These are phyloP conservation scores for Oligia strigilis DNA, from an alignment of 2,888 invertebrate species.

Conservation along the genomic window DNA sequence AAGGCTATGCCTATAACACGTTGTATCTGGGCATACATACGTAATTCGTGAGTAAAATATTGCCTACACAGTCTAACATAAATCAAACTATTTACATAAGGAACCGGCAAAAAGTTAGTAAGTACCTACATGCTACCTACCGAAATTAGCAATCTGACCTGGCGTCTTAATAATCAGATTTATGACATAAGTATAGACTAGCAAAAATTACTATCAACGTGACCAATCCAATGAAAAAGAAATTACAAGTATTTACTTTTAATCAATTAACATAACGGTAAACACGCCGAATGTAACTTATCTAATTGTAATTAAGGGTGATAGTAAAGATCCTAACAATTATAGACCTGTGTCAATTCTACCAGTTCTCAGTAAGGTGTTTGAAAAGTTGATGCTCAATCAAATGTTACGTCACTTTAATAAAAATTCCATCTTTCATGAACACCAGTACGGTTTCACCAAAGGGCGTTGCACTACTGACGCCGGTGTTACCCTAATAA, in stretches of 20 bases:
- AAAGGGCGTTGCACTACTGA: too few relatives aligned
- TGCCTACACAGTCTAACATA: conserved; percentile 29
- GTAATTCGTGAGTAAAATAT: conserved; percentile 55
- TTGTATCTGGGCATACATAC: conserved; percentile 38
- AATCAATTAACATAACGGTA: conserved; percentile 12
- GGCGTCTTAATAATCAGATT: conserved; percentile 31
- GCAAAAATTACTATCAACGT: background rate
- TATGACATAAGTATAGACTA: conserved; percentile 4
- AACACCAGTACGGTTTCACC: too few relatives aligned
- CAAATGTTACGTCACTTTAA: too few relatives aligned
- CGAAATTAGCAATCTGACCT: conserved; percentile 34
- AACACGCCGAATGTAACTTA: background rate
- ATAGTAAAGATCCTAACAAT: too few relatives aligned
- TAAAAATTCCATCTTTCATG: too few relatives aligned
- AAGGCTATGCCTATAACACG: conserved; percentile 47
- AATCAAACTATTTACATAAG: conserved; percentile 34
- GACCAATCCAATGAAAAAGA: background rate
- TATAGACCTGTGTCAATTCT: too few relatives aligned
- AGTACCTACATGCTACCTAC: background rate
- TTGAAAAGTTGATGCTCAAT: too few relatives aligned
- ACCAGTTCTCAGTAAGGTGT: too few relatives aligned
- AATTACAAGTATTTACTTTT: conserved; percentile 9
- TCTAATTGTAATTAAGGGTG: conserved; percentile 25
- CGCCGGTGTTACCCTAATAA: too few relatives aligned
- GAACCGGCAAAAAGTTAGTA: background rate